Base-by-base conservation (phyloP, 1,140 invertebrate species). In the Cydia splendana region DNA sequence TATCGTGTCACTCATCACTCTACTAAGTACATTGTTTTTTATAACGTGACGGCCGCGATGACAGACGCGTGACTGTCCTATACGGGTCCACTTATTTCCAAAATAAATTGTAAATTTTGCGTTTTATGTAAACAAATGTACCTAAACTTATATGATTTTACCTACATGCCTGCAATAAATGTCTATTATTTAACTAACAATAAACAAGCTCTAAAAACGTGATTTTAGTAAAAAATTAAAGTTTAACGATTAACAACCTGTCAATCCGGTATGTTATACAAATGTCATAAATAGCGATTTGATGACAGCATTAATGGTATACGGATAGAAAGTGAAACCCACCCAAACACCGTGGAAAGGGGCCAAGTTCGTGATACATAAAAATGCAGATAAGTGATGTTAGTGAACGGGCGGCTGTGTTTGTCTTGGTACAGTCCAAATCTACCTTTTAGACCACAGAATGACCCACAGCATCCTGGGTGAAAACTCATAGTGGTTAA, bases 351-450 rank as follows among this genome's bases (percentile, higher is more conserved):
- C 20, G 57, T 10, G 57, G 9, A 62, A 24, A 62, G 7, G 10
- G 57, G 57, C 57, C 57, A 62, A 62, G 57, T 62, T 62, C 57
- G 57, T 62, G 57, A 62, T 62, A 62, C 20, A 62, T 62, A 62
- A 62, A 62, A 62, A 62, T 62, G 57, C 9, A 62, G 51, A 53
- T 53, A n/a, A 53, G n/a, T 10, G n/a, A 57, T n/a, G 53, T 18
- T 5, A 24, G 57, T 12, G 57, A 62, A 24, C 20, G 57, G 20
- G 6, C 48, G 13, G 48, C 1, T 62, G 7, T 62, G 57, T 62
- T 62, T 20, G 57, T 62, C n/a, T 62, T 53, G 51, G 51, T 42
- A 2, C 9, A 2, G 38, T 53, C 13, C 45, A 18, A 53, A 18
- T 18, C n/a, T n/a, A n/a, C 4, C 13, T 53, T 12, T 34, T 34